Evolutionary conservation across 2,797 vertebrate species (phyloP).

Genomic region (Sphenodon punctatus): DNA sequence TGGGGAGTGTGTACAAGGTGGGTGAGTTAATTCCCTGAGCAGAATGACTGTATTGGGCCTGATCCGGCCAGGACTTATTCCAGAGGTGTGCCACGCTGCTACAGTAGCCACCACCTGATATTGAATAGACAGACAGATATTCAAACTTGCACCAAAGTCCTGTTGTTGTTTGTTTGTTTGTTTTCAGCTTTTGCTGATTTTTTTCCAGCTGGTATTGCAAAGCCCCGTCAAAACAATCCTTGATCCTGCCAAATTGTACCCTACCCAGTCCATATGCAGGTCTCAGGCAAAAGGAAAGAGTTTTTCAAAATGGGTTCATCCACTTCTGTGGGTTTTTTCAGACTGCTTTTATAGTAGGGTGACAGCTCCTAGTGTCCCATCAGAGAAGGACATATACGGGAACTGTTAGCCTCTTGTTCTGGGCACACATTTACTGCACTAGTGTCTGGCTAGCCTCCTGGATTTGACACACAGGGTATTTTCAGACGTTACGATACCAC

Average conservation of each 20-base stretch:
- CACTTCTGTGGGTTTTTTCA: background rate
- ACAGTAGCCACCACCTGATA: too few species aligned
- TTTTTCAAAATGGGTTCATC: background rate
- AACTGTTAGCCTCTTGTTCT: background rate
- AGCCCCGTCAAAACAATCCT: background rate
- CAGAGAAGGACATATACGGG: background rate
- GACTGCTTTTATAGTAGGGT: background rate
- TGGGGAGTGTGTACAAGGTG: too few species aligned
- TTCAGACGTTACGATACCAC: too few species aligned
- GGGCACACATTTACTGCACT: background rate
- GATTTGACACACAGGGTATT: too few species aligned
- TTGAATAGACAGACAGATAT: too few species aligned
- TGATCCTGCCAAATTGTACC: background rate
- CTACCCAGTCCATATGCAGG: background rate
- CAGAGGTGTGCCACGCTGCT: too few species aligned
- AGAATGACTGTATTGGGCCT: too few species aligned
- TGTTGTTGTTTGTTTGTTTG: background rate
- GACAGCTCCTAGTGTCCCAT: background rate
- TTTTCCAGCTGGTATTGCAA: background rate
- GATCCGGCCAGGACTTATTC: too few species aligned
- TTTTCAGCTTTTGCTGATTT: background rate
- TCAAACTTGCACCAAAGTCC: fast-evolving
- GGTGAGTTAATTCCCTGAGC: too few species aligned
- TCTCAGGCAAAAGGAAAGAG: background rate
- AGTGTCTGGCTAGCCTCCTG: background rate